These are phyloP conservation scores for Meteorus cinctellus DNA, from an alignment of 2,888 invertebrate species.

Conservation along the genomic window DNA sequence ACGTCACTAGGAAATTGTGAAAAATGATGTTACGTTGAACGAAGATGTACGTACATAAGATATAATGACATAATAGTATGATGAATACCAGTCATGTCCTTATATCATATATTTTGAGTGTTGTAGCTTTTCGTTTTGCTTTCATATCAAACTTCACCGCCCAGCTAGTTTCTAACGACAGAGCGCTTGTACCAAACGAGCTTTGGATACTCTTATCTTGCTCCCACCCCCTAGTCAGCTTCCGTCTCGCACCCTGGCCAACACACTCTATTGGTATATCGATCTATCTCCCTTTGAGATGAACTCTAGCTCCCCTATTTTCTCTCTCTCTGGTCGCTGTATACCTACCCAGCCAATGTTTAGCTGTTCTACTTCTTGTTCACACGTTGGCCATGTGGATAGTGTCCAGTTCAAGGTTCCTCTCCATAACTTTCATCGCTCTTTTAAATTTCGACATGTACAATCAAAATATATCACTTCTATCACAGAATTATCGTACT, in stretches of 20 bases:
- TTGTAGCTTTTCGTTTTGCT: neutral
- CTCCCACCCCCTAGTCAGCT: neutral
- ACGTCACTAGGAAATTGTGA: neutral
- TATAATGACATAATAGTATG: constrained; percentile 23
- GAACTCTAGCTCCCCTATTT: neutral
- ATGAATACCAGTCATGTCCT: constrained; percentile 45
- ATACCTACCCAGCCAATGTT: neutral
- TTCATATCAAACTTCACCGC: constrained; percentile 4
- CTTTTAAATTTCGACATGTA: neutral
- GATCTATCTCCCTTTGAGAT: constrained; percentile 22
- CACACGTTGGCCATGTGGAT: no score
- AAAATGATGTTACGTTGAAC: neutral
- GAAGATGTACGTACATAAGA: neutral
- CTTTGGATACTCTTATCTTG: constrained; percentile 28
- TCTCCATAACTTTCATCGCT: no score
- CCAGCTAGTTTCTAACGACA: constrained; percentile 8
- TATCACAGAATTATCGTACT: no score
- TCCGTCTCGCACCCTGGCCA: neutral
- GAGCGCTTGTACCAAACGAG: constrained; percentile 31
- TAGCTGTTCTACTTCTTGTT: neutral
- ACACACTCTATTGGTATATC: constrained; percentile 28
- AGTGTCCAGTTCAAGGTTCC: no score
- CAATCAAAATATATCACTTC: neutral
- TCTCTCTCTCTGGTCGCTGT: neutral
- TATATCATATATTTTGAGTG: constrained; percentile 37